Percentiles rank a stretch among this genome's conserved stretches.
Conservation (phyloP, 53 echinoderm and acorn worm genomes). For the Patiria pectinifera region DNA sequence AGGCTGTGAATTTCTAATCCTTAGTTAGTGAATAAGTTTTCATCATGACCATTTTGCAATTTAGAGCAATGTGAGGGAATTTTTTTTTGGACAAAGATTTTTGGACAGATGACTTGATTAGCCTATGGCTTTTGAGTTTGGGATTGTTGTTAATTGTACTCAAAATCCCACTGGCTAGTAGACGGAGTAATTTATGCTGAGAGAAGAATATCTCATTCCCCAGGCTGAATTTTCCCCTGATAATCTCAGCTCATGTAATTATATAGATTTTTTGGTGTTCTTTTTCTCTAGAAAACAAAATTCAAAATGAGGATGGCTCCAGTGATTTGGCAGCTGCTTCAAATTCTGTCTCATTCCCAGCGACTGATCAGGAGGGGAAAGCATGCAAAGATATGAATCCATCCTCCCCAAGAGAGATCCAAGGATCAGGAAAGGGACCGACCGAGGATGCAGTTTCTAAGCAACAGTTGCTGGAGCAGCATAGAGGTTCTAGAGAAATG, state of each 20-base stretch:
- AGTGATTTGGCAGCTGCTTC: not conserved
- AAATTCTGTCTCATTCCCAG: not conserved
- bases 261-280: not conserved
- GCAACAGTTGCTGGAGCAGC: conserved; percentile 39
- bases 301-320: conserved; percentile 6
- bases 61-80: too few species aligned
- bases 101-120: too few species aligned
- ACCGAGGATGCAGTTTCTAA: conserved; percentile 16
- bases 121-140: too few species aligned
- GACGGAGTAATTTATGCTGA: too few species aligned
- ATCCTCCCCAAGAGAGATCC: not conserved
- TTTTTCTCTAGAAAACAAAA: conserved; percentile 10
- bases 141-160: too few species aligned
- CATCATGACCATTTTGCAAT: too few species aligned
- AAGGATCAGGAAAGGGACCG: not conserved
- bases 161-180: too few species aligned
- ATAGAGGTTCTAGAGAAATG: conserved; percentile 68
- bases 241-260: not conserved
- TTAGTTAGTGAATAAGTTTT: too few species aligned
- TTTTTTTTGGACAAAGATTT: too few species aligned
- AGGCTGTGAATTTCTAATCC: too few species aligned
- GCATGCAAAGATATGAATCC: not conserved
- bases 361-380: not conserved
- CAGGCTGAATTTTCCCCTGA: not conserved
- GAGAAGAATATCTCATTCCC: not conserved